Percentiles rank a stretch among this genome's conserved stretches.
Conservation (phyloP, 2,888 invertebrate species). For the Leptura quadrifasciata region DNA sequence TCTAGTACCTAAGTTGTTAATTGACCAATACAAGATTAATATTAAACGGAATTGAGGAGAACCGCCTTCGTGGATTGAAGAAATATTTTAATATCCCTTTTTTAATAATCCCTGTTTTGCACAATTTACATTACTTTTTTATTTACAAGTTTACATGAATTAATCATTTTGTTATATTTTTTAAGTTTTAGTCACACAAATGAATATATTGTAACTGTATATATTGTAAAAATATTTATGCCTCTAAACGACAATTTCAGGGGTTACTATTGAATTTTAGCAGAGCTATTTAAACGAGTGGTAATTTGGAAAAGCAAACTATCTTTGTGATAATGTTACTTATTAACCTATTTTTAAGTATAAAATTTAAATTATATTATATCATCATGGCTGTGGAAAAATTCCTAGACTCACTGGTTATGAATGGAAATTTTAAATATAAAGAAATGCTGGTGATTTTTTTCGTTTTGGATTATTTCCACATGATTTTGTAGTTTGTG, state of each 20-base stretch:
- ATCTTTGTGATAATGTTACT: constrained; percentile 1
- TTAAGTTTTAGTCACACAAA: neutral
- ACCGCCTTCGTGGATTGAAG: neutral
- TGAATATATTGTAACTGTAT: neutral
- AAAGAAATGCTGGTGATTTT: too few species aligned
- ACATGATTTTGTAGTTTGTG: too few species aligned
- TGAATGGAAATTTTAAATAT: too few species aligned
- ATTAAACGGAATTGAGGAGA: neutral
- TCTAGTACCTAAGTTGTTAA: neutral
- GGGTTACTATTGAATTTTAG: neutral
- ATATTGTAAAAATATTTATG: neutral
- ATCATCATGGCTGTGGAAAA: neutral
- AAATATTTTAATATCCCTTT: neutral
- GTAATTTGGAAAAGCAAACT: neutral
- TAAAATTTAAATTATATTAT: constrained; percentile 1
- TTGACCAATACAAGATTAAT: neutral
- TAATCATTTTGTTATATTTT: neutral
- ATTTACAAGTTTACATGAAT: too few species aligned
- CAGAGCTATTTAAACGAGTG: neutral
- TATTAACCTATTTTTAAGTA: constrained; percentile 7
- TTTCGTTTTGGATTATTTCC: too few species aligned
- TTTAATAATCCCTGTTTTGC: neutral
- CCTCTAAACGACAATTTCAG: neutral
- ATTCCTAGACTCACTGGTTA: too few species aligned
- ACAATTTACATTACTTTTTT: too few species aligned